phyloP scores from a whole-genome alignment of 2,113 vertebrate species.

The Acanthisitta chloris region DNA sequence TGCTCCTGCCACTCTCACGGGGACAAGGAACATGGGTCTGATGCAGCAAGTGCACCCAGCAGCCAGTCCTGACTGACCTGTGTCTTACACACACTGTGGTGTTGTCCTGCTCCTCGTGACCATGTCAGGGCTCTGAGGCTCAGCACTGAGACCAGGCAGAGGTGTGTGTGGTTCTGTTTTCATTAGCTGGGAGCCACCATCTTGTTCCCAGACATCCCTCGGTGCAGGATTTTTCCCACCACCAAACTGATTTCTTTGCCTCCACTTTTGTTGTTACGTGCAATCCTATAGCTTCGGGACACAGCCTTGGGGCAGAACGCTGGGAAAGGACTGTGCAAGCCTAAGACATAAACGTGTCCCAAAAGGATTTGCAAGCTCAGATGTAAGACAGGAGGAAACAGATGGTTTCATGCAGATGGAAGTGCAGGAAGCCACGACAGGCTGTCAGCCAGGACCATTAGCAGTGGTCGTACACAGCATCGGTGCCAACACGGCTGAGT shows the following conservation, averaged over 20 bases:
- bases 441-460: fast-evolving
- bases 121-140: fast-evolving
- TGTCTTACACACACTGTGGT: neutral
- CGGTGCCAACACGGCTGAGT: neutral
- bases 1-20: neutral
- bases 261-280: neutral
- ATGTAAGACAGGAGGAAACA: neutral
- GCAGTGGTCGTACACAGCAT: fast-evolving
- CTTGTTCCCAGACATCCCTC: neutral
- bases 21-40: neutral
- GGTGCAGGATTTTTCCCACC: neutral
- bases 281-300: neutral
- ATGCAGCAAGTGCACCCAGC: neutral
- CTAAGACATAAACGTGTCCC: neutral
- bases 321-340: neutral
- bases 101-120: neutral
- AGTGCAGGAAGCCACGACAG: neutral
- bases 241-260: neutral
- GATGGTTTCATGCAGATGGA: fast-evolving
- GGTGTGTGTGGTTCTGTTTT: neutral
- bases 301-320: neutral
- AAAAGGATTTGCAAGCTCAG: neutral
- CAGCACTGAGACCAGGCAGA: fast-evolving
- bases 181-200: neutral
- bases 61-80: neutral